Evolutionary conservation across 2,797 vertebrate species (phyloP).

Genomic region (Lepilemur septentrionalis): DNA sequence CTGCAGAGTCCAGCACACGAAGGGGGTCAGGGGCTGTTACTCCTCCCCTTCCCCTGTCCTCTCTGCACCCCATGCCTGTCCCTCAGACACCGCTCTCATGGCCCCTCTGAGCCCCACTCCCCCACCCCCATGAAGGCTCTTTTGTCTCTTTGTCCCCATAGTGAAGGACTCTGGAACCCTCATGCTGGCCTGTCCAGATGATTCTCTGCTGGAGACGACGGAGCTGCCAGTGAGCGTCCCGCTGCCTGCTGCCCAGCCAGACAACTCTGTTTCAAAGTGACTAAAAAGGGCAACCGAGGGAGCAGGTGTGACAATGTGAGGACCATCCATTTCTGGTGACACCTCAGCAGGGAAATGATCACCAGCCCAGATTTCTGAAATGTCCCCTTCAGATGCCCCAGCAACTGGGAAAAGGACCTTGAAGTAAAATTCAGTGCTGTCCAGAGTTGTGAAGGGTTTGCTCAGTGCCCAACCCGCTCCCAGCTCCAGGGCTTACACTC

Average conservation of each 20-base stretch:
- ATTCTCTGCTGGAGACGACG: neutral
- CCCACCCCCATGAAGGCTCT: neutral
- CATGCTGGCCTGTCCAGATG: neutral
- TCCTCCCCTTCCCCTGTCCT: neutral
- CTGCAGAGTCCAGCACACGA: rapidly evolving
- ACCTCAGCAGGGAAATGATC: neutral
- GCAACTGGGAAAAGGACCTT: neutral
- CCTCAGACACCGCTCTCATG: rapidly evolving
- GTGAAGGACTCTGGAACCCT: neutral
- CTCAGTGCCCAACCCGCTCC: rapidly evolving
- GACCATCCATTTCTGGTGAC: neutral
- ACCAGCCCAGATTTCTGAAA: neutral
- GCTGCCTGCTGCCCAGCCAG: neutral
- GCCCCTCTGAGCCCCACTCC: neutral
- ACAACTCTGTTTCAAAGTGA: neutral
- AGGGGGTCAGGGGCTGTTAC: neutral
- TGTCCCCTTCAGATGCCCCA: neutral
- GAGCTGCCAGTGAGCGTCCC: rapidly evolving
- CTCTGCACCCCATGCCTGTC: no score
- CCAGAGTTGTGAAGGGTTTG: neutral
- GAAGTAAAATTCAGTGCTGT: neutral
- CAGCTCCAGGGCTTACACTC: neutral
- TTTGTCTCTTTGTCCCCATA: neutral
- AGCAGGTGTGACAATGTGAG: neutral
- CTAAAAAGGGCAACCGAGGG: neutral